Evolutionary conservation across 1,140 invertebrate genomes (phyloP).

Genomic region (Pseudomyrmex concolor): DNA sequence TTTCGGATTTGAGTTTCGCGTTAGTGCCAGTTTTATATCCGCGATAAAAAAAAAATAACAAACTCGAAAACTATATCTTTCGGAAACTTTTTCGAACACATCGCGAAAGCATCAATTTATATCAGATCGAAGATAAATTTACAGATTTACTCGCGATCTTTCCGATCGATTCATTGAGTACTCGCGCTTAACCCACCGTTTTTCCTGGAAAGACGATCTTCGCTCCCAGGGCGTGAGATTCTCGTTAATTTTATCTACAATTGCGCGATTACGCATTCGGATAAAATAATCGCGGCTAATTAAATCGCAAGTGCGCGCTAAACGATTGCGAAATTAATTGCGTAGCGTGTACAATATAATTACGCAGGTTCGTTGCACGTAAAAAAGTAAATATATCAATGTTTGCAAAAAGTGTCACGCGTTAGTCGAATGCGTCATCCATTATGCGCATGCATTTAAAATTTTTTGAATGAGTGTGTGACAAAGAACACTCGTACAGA

Average conservation of each 20-base stretch:
- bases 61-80: too few relatives aligned
- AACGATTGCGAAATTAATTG: background rate
- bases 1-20: too few relatives aligned
- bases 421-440: constrained; percentile 37
- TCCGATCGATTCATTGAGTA: constrained; percentile 4
- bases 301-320: background rate
- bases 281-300: background rate
- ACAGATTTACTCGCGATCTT: constrained; percentile 9
- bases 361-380: constrained; percentile 9
- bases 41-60: too few relatives aligned
- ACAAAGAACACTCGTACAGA: background rate
- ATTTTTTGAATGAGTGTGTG: constrained; percentile 13
- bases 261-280: background rate
- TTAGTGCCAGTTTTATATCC: too few relatives aligned
- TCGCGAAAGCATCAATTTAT: too few relatives aligned
- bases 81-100: too few relatives aligned
- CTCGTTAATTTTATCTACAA: background rate
- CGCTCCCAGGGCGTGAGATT: too few relatives aligned
- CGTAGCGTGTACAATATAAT: constrained; percentile 9
- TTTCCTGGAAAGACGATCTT: background rate
- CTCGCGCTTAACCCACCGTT: background rate
- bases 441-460: constrained; percentile 15
- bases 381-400: constrained; percentile 10
- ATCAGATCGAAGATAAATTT: too few relatives aligned
- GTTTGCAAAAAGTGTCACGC: constrained; percentile 56